These are phyloP conservation scores for Smithornis capensis DNA, from an alignment of 2,113 vertebrate genomes.

Conservation along the genomic window DNA sequence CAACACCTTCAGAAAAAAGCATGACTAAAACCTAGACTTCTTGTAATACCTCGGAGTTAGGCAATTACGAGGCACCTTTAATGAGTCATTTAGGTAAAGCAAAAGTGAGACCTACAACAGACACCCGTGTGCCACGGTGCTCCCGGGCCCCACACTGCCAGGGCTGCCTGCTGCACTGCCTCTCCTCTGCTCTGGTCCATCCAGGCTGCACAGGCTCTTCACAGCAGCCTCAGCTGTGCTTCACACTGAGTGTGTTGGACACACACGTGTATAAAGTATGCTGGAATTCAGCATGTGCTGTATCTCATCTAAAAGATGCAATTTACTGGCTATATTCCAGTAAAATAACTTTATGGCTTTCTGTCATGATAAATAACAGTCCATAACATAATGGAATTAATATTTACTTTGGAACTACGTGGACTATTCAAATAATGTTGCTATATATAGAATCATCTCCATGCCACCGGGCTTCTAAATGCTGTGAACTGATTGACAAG, in stretches of 20 bases:
- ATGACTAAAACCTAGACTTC: slow-evolving; percentile 48
- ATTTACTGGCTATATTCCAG: slow-evolving; percentile 65
- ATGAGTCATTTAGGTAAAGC: slow-evolving; percentile 54
- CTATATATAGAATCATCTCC: slow-evolving; percentile 30
- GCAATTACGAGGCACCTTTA: slow-evolving; percentile 45
- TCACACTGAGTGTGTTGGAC: neutral
- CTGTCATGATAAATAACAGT: slow-evolving; percentile 74
- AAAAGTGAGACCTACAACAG: neutral
- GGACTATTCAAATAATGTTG: slow-evolving; percentile 62
- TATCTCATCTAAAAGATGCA: slow-evolving; percentile 49
- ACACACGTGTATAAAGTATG: neutral
- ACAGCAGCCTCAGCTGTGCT: neutral
- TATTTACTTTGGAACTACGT: slow-evolving; percentile 72
- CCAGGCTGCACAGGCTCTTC: neutral
- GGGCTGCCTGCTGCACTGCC: too few species aligned
- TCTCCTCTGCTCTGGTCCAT: neutral
- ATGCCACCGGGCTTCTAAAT: neutral
- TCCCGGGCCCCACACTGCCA: neutral
- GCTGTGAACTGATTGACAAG: neutral
- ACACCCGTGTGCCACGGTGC: neutral
- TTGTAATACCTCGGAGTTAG: neutral
- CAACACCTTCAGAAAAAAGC: neutral
- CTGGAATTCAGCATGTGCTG: neutral
- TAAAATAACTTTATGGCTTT: slow-evolving; percentile 67
- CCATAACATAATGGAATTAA: slow-evolving; percentile 77